A percentile compares a stretch with the other conserved stretches of the same genome.
Conservation (phyloP, 2,113 vertebrate genomes). For the Variabilichromis moorii region DNA sequence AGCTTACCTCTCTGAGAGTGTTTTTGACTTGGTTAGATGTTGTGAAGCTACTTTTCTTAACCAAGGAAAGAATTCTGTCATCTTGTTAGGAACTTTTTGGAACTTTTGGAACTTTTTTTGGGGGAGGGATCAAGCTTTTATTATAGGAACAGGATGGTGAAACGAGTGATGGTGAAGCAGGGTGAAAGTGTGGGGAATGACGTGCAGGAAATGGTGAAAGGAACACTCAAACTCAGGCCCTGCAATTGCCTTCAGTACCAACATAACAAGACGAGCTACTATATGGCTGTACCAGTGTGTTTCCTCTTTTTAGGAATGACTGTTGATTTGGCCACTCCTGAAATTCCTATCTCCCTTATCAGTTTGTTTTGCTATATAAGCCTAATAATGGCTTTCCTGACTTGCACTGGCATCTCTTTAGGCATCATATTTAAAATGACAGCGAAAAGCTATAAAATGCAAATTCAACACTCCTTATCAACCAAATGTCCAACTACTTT, state of each 20-base stretch:
- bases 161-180: background rate
- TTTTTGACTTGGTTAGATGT: background rate
- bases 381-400: background rate
- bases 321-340: background rate
- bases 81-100: background rate
- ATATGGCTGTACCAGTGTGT: background rate
- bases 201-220: background rate
- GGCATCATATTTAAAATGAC: background rate
- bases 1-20: background rate
- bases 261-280: background rate
- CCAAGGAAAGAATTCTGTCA: background rate
- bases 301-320: background rate
- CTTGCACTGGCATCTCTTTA: background rate
- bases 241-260: background rate
- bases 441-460: background rate
- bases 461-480: background rate
- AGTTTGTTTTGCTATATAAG: background rate
- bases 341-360: background rate
- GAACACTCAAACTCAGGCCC: background rate
- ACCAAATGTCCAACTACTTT: background rate
- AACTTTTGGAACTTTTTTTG: background rate
- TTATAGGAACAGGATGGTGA: background rate
- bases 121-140: background rate
- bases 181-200: background rate
- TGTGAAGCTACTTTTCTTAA: background rate